Base-by-base conservation (phyloP, 2,888 invertebrate genomes). In the Sympetrum striolatum region DNA sequence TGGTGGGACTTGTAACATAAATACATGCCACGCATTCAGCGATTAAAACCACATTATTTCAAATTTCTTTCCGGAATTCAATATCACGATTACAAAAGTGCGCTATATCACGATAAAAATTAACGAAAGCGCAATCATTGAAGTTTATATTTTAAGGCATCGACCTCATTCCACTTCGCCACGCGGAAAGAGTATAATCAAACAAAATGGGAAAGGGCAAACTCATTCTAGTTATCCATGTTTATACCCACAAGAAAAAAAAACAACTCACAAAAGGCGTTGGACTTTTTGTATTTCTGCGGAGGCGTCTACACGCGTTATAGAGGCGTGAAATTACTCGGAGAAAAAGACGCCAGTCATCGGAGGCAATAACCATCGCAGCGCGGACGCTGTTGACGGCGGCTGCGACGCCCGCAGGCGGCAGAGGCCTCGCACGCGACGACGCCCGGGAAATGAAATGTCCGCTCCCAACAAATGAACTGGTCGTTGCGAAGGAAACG, bases 281-380 rank as follows among this genome's bases (percentile, higher is more conserved):
- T n/a, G 4, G 44, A 44, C 44, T 44, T 44, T 44, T 44, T 25
- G 64, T 64, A n/a, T 64, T 35, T 4, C 58, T 53, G 58, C 6
- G 58, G 18, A 53, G 82, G 82, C 82, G 82, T 35, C 82, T 60
- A 64, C 18, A 35, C 58, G 82, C 82, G 82, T 82, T 82, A 64
- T 64, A 82, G 44, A 82, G 58, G 82, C 82, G 82, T 82, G 82
- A 82, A 82, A 82, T 82, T 82, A 82, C 82, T 58, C 35, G 81
- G 39, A 48, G 48, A 58, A 82, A 82, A 82, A 82, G 58, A 22
- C 82, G 82, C 82, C 53, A 82, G 82, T 82, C 82, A 82, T 58
- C 35, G 58, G 58, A 53, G 35, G 53, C 58, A 82, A 82, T 82
- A 82, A 82, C 31, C 58, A 25, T 25, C 44, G n/a, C 81, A 12